Percentiles rank a stretch among this genome's conserved stretches.
Evolutionary conservation across 2,888 invertebrate genomes (phyloP).

Genomic region (Beris morrisii): DNA sequence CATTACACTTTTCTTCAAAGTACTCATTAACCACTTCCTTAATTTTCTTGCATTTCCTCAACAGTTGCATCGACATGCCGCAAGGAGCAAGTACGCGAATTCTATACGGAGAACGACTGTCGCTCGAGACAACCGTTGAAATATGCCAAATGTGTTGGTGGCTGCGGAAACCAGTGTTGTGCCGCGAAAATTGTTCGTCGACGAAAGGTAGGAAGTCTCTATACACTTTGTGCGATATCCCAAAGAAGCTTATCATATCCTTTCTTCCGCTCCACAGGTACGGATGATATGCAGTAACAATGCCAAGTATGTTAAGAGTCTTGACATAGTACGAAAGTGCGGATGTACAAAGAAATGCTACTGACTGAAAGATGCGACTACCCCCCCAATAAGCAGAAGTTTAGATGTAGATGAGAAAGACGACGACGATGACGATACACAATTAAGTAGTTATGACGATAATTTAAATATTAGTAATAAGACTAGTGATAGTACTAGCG

Average conservation of each 20-base stretch:
- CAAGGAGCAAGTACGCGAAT: conserved; percentile 88
- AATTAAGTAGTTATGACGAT: conserved; percentile 47
- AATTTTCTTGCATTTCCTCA: conserved; percentile 37
- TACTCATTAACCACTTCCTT: too few species aligned
- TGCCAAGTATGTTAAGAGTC: conserved; percentile 90
- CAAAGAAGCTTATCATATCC: conserved; percentile 11
- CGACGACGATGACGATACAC: conserved; percentile 39
- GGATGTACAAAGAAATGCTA: conserved; percentile 92
- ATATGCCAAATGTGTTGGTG: conserved; percentile 81
- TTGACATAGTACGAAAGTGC: conserved; percentile 96
- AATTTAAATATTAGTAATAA: conserved; percentile 44
- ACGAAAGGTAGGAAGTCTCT: conserved; percentile 72
- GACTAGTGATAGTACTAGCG: conserved; percentile 42
- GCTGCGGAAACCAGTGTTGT: conserved; percentile 86
- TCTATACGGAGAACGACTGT: conserved; percentile 88
- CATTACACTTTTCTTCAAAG: too few species aligned
- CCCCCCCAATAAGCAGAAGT: conserved; percentile 56
- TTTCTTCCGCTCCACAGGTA: conserved; percentile 60
- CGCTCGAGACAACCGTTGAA: conserved; percentile 88
- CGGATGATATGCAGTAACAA: conserved; percentile 92
- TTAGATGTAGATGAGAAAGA: conserved; percentile 51
- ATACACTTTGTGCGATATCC: neutral
- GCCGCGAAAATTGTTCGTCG: conserved; percentile 89
- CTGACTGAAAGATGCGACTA: conserved; percentile 68
- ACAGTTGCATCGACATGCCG: conserved; percentile 74